These are phyloP conservation scores for Hydrotaea cyrtoneurina DNA, from an alignment of 2,888 invertebrate genomes.

Conservation along the genomic window DNA sequence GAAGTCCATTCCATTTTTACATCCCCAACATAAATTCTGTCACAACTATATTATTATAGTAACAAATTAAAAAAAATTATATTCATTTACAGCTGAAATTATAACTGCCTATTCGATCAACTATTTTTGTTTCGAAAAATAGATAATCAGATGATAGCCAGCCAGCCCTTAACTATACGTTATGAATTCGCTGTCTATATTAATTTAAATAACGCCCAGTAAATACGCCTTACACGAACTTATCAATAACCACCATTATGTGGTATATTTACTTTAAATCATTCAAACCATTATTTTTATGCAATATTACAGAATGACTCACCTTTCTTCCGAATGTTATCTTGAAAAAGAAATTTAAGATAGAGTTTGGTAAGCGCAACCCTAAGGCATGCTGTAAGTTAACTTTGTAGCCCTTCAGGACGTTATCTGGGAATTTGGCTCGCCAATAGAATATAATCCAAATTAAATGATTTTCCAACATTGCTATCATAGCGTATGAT, in stretches of 20 bases:
- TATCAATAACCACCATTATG: background rate
- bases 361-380: constrained; percentile 91
- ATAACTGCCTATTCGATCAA: background rate
- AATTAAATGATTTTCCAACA: constrained; percentile 96
- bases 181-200: background rate
- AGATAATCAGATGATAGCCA: too few relatives aligned
- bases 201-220: background rate
- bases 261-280: background rate
- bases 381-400: constrained; percentile 94
- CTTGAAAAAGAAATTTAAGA: constrained; percentile 95
- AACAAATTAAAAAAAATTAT: background rate
- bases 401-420: constrained; percentile 94
- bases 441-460: constrained; percentile 97
- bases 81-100: background rate
- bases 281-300: constrained; percentile 23
- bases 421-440: constrained; percentile 93
- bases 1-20: constrained; percentile 21
- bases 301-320: constrained; percentile 22
- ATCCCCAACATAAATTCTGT: constrained; percentile 2
- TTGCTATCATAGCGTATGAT: constrained; percentile 94
- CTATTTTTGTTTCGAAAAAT: too few relatives aligned
- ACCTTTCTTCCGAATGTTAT: constrained; percentile 93
- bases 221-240: background rate
- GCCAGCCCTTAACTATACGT: too few relatives aligned
- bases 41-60: constrained; percentile 19